A percentile compares a stretch with the other conserved stretches of the same genome.
Evolutionary conservation across 2,113 vertebrate genomes (phyloP).

Genomic region (Nothoprocta perdicaria): DNA sequence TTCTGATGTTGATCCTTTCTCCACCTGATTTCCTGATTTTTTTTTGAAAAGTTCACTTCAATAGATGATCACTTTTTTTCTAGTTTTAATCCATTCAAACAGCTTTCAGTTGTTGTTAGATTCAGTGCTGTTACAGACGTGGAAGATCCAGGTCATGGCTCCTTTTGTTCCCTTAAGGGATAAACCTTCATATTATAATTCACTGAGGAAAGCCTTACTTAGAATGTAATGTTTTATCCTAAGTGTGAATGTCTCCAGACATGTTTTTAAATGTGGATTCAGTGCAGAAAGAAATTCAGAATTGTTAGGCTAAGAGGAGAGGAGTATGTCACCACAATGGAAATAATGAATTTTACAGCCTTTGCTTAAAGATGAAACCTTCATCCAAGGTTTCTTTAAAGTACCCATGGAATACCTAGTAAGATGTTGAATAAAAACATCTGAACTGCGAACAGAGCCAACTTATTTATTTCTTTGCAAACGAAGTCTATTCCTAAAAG

Average conservation of each 20-base stretch:
- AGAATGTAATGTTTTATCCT: background rate
- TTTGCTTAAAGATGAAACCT: background rate
- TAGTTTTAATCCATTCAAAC: background rate
- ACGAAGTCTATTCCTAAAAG: background rate
- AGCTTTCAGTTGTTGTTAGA: background rate
- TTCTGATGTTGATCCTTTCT: background rate
- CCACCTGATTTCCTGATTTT: background rate
- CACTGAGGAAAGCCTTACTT: background rate
- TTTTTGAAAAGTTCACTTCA: background rate
- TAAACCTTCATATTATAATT: background rate
- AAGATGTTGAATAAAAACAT: background rate
- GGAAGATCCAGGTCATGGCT: background rate
- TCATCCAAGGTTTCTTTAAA: background rate
- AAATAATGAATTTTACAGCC: background rate
- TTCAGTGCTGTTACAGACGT: background rate
- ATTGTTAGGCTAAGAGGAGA: background rate
- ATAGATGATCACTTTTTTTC: background rate
- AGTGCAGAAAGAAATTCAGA: background rate
- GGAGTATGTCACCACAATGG: background rate
- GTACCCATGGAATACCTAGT: background rate
- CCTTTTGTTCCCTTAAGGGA: background rate
- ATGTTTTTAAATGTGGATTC: background rate
- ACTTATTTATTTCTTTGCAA: background rate
- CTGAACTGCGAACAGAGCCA: background rate
- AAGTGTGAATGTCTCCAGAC: background rate